Conservation (phyloP, 2,888 invertebrate genomes). For the Arenicola marina region DNA sequence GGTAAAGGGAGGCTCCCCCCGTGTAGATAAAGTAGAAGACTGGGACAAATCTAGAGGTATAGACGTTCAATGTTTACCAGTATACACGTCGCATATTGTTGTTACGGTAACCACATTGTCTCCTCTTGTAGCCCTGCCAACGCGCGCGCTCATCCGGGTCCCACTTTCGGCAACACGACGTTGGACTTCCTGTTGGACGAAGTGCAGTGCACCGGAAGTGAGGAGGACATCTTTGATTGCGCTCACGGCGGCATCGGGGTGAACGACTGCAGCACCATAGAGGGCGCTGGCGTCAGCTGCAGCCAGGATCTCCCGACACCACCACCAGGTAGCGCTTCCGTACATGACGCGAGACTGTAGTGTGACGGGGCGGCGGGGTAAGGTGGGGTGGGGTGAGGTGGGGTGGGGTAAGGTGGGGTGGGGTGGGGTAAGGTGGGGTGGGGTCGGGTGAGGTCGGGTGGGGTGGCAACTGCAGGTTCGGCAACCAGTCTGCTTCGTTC, state of each 20-base stretch:
- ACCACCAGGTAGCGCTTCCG: slow-evolving; percentile 28
- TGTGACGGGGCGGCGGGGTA: background rate
- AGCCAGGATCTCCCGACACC: slow-evolving; percentile 14
- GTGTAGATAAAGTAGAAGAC: too few relatives aligned
- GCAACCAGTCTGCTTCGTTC: too few relatives aligned
- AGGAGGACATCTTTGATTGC: slow-evolving; percentile 41
- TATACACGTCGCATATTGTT: too few relatives aligned
- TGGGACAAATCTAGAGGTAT: background rate
- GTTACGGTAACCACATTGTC: too few relatives aligned
- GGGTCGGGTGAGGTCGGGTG: too few relatives aligned
- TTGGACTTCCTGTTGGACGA: slow-evolving; percentile 32
- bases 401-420: too few relatives aligned
- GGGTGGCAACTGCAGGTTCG: too few relatives aligned
- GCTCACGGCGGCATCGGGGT: slow-evolving; percentile 24
- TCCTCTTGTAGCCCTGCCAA: slow-evolving; percentile 22
- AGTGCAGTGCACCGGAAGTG: slow-evolving; percentile 44
- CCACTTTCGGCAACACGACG: slow-evolving; percentile 21
- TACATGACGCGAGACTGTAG: too few relatives aligned
- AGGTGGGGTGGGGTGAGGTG: background rate
- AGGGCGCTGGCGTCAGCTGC: slow-evolving; percentile 44
- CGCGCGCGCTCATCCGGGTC: slow-evolving; percentile 29
- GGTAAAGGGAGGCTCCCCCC: background rate
- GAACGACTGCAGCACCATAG: slow-evolving; percentile 38
- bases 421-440: too few relatives aligned
- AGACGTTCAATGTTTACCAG: background rate